Base-by-base conservation (phyloP, 2,888 invertebrate genomes). In the Nymphalis c-album region DNA sequence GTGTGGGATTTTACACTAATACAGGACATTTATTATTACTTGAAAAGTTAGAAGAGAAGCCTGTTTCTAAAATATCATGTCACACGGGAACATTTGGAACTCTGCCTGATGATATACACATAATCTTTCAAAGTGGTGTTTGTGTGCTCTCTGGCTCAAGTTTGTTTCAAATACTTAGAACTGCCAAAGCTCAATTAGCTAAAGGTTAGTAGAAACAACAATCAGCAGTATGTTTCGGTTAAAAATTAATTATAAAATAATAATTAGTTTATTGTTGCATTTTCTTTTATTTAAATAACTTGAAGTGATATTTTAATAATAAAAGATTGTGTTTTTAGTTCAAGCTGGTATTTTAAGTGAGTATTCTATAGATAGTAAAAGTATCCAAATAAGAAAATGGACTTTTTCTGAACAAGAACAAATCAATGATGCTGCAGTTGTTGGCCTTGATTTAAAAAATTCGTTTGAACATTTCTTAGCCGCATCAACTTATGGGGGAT, bases 1-100 rank as follows among this genome's bases (percentile, higher is more conserved):
- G 93, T 88, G 93, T 98, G 16, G 93, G 96, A 71, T 97, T 98
- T 88, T 98, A 97, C 82, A 97, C 97, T 1, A 98, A 98, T 84
- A 95, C 95, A 72, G 98, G 98, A 18, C 95, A 95, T 67, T 90
- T 97, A 71, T 88, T 99, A 59, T 91, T 97, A 53, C 95, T 95
- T 58, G 98, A 98, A 82, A 95, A 96, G 81, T 93, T 98, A 70
- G 97, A 98, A 80, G 95, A 96, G 77, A 97, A 96, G 80, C 94
- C 95, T 10, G 96, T 98, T 17, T 86, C 94, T 64, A 94, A 94
- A 75, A 93, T 98, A 69, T 97, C 97, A 82, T 96, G 97, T 78
- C 95, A 97, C 73, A 93, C 93, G 10, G 93, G 92, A 17, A 88
- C 88, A 7, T 93, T 92, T 77, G 93, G 93, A 31, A 90, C 91